Evolutionary conservation across 64 coral and sea anemone species (phyloP), one percentile per base, ranked within the genome.

Genomic region (Stichodactyla mertensii): DNA sequence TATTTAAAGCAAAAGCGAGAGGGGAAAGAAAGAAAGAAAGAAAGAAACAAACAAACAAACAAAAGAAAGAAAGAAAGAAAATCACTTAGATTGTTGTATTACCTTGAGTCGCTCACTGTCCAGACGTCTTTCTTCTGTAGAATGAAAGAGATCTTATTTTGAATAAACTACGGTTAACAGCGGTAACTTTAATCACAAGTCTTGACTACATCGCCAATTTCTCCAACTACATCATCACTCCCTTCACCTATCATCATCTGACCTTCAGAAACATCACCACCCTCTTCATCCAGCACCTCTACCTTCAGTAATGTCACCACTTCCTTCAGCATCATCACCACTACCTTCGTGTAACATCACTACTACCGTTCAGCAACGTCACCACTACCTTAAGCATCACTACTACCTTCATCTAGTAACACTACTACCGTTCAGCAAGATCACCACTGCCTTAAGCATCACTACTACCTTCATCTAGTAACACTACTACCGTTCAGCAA

Each of bases 31-130:
- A 26, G 2, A 24, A 6, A 23, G 6, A 7, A 26, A 18, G 11
- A 64, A 5, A 64, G 61, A 14, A 16, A 31, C 0, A 31, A 31
- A 31, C 0, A 0, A 31, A 31, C 0, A 31, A 31, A 31, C n/a
- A 1, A 31, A 31, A 19, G 5, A 15, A 16, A 5, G 5, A 19
- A 18, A 5, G 18, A 10, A 27, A 11, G 10, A 71, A 8, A 71
- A 8, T 11, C 23, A 12, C 6, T 28, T 71, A 67, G 18, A 67
- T 6, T 71, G 10, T 80, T 80, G 55, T 74, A 53, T 52, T 83
- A 99, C 97, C 93, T 95, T 99, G 0, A 95, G 82, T 16, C 93
- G 87, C 78, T 99, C 97, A 66, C 93, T 88, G 14, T 95, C 93
- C 85, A 95, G 71, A 52, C 93, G 88, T 92, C 93, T 85, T 74